Evolutionary conservation across 2,797 vertebrate genomes (phyloP).

Genomic region (Eurystomus glaucurus): DNA sequence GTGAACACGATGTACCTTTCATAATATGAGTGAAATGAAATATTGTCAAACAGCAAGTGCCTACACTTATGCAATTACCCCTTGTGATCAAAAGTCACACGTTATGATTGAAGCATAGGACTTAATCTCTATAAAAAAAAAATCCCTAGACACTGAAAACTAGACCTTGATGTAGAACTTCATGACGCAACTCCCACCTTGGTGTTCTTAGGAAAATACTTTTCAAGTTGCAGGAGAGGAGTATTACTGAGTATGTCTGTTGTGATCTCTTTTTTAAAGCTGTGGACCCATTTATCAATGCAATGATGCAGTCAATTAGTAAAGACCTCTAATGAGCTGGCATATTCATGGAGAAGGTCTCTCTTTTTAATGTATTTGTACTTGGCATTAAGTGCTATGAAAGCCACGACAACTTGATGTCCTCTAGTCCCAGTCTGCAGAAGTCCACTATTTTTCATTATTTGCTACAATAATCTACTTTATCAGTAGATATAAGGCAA

Average conservation of each 20-base stretch:
- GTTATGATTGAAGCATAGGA: background rate
- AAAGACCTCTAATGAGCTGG: background rate
- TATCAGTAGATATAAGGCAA: slow-evolving; percentile 4
- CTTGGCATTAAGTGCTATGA: background rate
- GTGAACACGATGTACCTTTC: slow-evolving; percentile 44
- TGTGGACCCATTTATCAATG: background rate
- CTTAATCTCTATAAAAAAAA: background rate
- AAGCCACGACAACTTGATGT: background rate
- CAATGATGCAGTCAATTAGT: background rate
- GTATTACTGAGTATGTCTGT: background rate
- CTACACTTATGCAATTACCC: slow-evolving; percentile 18
- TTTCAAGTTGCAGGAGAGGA: background rate
- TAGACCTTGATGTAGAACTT: background rate
- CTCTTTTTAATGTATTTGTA: background rate
- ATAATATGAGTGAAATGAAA: slow-evolving; percentile 50
- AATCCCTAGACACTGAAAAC: background rate
- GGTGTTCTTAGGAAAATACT: background rate
- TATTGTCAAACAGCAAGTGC: slow-evolving; percentile 49
- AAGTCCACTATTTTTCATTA: background rate
- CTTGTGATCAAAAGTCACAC: background rate
- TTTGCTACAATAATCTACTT: background rate
- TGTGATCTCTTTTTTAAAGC: background rate
- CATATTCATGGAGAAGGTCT: background rate
- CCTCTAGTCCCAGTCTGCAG: background rate
- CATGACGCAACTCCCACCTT: background rate